phyloP scores from a whole-genome alignment of 2,113 vertebrate genomes.

The Gambusia holbrooki region DNA sequence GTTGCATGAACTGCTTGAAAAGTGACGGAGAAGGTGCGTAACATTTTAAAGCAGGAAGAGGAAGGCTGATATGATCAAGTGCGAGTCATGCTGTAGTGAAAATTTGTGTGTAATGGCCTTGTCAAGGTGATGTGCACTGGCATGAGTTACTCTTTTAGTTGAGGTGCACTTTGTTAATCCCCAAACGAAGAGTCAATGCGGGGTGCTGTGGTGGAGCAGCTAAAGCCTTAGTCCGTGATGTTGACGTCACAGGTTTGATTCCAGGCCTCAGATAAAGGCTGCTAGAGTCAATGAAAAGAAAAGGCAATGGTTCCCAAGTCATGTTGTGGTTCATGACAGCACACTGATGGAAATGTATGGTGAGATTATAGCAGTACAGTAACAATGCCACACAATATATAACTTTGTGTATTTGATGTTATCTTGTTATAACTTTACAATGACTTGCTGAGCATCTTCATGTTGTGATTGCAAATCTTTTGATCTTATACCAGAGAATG shows the following conservation, averaged over 20 bases:
- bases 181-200: constrained; percentile 51
- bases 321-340: constrained; percentile 62
- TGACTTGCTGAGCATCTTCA: constrained; percentile 45
- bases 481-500: constrained; percentile 36
- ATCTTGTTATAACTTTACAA: constrained; percentile 66
- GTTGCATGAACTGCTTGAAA: constrained; percentile 57
- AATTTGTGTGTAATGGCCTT: constrained; percentile 36
- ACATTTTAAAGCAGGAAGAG: constrained; percentile 16
- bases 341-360: constrained; percentile 65
- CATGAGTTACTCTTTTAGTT: constrained; percentile 60
- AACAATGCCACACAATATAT: constrained; percentile 67
- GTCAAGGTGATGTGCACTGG: constrained; percentile 52
- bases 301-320: constrained; percentile 62
- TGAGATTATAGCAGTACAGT: constrained; percentile 58
- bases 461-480: constrained; percentile 47
- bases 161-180: constrained; percentile 63
- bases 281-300: constrained; percentile 21
- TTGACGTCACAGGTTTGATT: too few species aligned
- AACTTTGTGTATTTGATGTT: constrained; percentile 56
- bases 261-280: too few species aligned
- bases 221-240: too few species aligned
- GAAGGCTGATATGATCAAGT: constrained; percentile 35
- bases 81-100: constrained; percentile 16
- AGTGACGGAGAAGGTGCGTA: constrained; percentile 44
- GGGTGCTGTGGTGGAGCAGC: too few species aligned